Conservation (phyloP, 2,888 invertebrate genomes). For the Nomada hirtipes region DNA sequence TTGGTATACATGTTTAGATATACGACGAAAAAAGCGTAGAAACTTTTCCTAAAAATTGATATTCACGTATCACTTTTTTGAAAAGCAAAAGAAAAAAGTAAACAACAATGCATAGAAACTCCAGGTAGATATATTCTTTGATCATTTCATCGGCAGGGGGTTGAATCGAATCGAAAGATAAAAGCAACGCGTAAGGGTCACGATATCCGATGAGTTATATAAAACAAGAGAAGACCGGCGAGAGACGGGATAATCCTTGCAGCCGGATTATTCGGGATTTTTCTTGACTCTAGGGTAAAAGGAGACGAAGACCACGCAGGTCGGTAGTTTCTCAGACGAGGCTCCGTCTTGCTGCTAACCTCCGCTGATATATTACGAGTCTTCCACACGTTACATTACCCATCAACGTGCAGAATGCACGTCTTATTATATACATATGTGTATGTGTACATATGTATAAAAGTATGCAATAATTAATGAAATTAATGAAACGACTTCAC, state of each 20-base stretch:
- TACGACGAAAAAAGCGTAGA: too few relatives aligned
- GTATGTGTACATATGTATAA: too few relatives aligned
- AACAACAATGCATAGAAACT: neutral
- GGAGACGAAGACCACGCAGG: conserved; percentile 69
- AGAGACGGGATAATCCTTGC: conserved; percentile 80
- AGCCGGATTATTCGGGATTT: conserved; percentile 81
- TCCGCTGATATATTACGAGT: conserved; percentile 77
- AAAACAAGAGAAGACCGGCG: conserved; percentile 69
- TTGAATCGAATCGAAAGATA: conserved; percentile 52
- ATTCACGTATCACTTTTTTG: too few relatives aligned
- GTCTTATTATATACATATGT: neutral
- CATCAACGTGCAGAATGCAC: conserved; percentile 47
- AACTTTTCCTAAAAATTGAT: too few relatives aligned
- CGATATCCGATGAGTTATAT: conserved; percentile 75
- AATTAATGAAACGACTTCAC: too few relatives aligned
- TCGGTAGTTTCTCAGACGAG: conserved; percentile 74
- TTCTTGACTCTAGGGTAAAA: conserved; percentile 76
- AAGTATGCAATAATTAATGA: too few relatives aligned
- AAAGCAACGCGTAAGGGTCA: conserved; percentile 56
- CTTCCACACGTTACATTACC: conserved; percentile 61
- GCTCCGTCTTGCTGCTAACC: conserved; percentile 76
- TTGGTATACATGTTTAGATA: too few relatives aligned
- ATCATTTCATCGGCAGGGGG: neutral
- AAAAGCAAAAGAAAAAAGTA: too few relatives aligned
- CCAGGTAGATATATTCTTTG: too few relatives aligned